Evolutionary conservation across 2,797 vertebrate genomes (phyloP).

Genomic region (Anguilla megastoma): DNA sequence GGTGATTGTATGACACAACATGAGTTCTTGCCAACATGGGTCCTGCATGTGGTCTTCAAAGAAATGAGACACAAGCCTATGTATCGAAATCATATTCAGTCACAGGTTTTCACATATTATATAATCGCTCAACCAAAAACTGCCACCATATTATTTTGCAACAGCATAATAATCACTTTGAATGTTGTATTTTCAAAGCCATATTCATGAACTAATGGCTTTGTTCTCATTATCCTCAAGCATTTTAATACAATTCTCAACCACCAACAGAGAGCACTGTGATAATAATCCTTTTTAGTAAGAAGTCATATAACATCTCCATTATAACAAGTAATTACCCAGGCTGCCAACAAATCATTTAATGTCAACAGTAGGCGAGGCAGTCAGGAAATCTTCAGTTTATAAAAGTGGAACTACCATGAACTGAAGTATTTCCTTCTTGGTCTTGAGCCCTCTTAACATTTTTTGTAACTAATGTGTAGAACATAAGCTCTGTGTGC

Average conservation of each 20-base stretch:
- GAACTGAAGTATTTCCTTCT: constrained; percentile 8
- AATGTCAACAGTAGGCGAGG: constrained; percentile 3
- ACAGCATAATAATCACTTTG: not conserved
- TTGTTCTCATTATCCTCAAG: not conserved
- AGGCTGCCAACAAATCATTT: not conserved
- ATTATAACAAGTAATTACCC: not conserved
- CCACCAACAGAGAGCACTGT: constrained; percentile 9
- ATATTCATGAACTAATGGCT: constrained; percentile 1
- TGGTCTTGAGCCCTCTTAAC: not conserved
- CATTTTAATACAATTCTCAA: not conserved
- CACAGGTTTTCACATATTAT: not conserved
- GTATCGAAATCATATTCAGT: not conserved
- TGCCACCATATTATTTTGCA: not conserved
- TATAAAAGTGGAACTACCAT: constrained; percentile 7
- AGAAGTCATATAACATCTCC: not conserved
- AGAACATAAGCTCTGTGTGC: not conserved
- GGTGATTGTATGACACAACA: not conserved
- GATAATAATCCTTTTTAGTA: not conserved
- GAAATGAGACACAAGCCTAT: not conserved
- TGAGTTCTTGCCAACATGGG: not conserved
- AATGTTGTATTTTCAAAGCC: not conserved
- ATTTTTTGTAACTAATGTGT: not conserved
- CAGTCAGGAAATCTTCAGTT: constrained; percentile 6
- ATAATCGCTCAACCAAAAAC: not conserved
- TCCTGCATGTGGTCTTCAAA: not conserved